Evolutionary conservation across 2,113 vertebrate species (phyloP).

Genomic region (Hemibates koningsi): DNA sequence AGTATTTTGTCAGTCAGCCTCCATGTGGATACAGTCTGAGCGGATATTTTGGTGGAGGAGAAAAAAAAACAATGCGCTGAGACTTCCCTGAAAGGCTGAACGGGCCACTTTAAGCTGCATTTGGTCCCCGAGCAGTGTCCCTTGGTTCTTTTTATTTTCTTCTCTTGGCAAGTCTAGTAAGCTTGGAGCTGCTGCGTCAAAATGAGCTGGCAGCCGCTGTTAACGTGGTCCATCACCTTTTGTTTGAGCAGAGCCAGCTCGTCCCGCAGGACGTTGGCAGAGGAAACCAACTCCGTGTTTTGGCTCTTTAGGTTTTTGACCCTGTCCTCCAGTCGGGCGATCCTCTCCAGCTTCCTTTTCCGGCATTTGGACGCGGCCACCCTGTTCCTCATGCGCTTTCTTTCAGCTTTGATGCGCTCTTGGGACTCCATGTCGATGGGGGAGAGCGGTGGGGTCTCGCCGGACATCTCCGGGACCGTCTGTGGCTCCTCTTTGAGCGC

Average conservation of each 20-base stretch:
- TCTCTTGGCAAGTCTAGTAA: conserved; percentile 71
- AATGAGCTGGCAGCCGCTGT: conserved; percentile 97
- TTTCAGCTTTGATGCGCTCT: conserved; percentile 96
- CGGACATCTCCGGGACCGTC: conserved; percentile 91
- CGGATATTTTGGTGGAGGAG: not conserved
- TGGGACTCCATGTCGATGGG: conserved; percentile 97
- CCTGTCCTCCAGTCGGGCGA: conserved; percentile 91
- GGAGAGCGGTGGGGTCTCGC: conserved; percentile 90
- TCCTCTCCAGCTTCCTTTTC: conserved; percentile 85
- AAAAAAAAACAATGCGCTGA: not conserved
- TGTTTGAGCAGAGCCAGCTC: conserved; percentile 97
- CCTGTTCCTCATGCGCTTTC: conserved; percentile 96
- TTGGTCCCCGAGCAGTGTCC: conserved; percentile 59
- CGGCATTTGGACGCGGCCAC: conserved; percentile 97
- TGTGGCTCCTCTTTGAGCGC: conserved; percentile 93
- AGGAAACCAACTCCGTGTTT: conserved; percentile 94
- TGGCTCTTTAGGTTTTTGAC: conserved; percentile 94
- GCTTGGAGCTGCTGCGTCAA: conserved; percentile 96
- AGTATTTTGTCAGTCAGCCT: not conserved
- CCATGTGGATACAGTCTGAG: conserved; percentile 1
- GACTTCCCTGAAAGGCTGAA: not conserved
- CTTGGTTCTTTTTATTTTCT: not conserved
- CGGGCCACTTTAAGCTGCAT: conserved; percentile 27
- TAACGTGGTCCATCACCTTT: conserved; percentile 99
- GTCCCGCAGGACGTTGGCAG: conserved; percentile 93